phyloP scores from a whole-genome alignment of 2,113 vertebrate species.

The Otis tarda region DNA sequence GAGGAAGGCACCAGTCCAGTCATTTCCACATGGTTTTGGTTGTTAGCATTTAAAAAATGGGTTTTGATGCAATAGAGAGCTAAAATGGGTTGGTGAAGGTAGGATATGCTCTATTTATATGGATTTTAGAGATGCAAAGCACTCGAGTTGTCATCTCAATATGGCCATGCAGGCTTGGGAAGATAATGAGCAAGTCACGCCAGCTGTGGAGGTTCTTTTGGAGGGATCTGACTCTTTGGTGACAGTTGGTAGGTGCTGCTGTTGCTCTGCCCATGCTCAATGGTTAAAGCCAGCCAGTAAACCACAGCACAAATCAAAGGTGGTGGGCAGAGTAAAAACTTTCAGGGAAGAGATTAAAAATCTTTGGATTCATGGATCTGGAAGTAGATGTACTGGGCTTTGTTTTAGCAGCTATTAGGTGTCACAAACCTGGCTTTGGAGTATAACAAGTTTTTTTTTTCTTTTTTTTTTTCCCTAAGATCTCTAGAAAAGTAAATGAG shows the following conservation, averaged over 20 bases:
- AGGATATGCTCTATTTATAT: rapidly evolving
- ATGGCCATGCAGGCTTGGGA: background rate
- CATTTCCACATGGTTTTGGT: rapidly evolving
- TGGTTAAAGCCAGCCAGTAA: background rate
- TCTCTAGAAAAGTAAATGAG: background rate
- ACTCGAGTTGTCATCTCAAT: background rate
- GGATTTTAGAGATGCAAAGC: background rate
- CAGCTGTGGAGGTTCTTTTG: rapidly evolving
- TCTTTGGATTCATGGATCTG: background rate
- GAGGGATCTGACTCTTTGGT: background rate
- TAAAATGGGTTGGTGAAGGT: background rate
- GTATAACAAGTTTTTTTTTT: too few relatives aligned
- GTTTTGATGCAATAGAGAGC: background rate
- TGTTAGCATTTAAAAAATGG: background rate
- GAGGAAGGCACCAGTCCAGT: rapidly evolving
- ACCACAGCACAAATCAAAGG: background rate
- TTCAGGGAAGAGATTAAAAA: background rate
- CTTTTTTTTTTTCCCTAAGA: background rate
- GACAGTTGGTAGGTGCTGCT: background rate
- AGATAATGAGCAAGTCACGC: background rate
- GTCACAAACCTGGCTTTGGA: background rate
- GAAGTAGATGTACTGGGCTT: background rate
- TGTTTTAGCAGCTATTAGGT: background rate
- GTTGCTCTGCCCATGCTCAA: background rate
- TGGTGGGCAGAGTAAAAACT: background rate